Evolutionary conservation across 2,888 invertebrate species (phyloP), one percentile per base, ranked within the genome.

Genomic region (Philaethria dido): DNA sequence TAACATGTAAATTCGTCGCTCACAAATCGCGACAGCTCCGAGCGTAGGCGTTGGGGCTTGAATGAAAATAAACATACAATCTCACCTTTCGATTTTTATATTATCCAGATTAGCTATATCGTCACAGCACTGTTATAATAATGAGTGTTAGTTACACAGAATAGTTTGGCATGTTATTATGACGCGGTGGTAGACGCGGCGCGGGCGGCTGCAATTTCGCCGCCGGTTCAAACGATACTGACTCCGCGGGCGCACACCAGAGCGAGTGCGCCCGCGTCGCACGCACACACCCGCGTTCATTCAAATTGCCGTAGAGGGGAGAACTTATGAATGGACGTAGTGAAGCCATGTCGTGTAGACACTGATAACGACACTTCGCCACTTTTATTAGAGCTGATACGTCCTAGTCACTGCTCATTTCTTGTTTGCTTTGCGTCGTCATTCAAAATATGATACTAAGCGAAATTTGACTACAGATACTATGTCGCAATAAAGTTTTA

Each of bases 271-370:
- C 88, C 78, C 78, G 86, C 87, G 87, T 73, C 85, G 73, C 82
- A 84, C 88, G 74, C 89, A 88, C 85, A 87, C 90, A 78, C 50
- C 39, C 76, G 76, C 79, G 69, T 83, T 82, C 91, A 89, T 89
- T 91, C 89, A 89, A 84, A 80, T 80, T 36, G 63, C 55, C 72
- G 66, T 80, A 85, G 87, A 71, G 88, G 90, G 90, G 88, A 74
- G 84, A 75, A 80, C 82, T 90, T 83, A 93, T 93, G 92, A 93
- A 93, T 93, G 93, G 88, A 91, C 91, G 90, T 92, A 92, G 91
- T 90, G 89, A 79, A 81, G 80, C 73, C 74, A 73, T 78, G 78
- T 80, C 80, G 85, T 84, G 82, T 80, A 88, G 89, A 89, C 83
- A 82, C 83, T 90, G 89, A 91, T 90, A 91, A 90, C 25, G 50